phyloP scores from a whole-genome alignment of 2,888 invertebrate genomes.

The Lepidocyrtoides sp. region DNA sequence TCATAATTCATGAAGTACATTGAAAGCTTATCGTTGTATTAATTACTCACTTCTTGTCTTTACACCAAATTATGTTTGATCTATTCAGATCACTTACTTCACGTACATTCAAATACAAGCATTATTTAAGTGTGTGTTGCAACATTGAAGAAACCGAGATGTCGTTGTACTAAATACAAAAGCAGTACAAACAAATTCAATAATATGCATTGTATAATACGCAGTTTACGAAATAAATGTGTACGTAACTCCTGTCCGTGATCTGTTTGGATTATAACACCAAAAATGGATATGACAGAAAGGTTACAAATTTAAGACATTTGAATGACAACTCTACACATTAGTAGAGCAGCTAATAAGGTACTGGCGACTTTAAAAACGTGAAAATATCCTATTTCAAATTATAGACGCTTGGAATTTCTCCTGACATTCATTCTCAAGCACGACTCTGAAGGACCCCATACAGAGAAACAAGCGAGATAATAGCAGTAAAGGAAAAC shows the following conservation, averaged over 20 bases:
- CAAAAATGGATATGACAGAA: conserved; percentile 1
- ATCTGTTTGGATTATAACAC: background rate
- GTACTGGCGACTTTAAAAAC: background rate
- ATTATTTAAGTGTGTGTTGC: no score
- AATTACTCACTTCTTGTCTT: background rate
- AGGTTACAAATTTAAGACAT: conserved; percentile 11
- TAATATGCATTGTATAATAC: no score
- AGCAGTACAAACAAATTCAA: no score
- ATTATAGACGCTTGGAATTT: conserved; percentile 64
- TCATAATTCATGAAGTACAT: no score
- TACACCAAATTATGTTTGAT: no score
- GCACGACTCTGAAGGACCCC: conserved; percentile 74
- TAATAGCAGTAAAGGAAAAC: conserved; percentile 71
- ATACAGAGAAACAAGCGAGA: conserved; percentile 74
- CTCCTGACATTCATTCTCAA: conserved; percentile 56
- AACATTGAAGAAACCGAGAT: no score
- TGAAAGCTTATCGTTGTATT: background rate
- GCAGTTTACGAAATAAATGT: no score
- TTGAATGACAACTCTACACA: conserved; percentile 22
- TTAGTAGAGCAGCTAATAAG: background rate
- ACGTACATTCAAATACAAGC: no score
- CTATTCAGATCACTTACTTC: no score
- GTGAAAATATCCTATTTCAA: background rate
- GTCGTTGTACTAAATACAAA: no score
- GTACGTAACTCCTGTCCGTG: no score